Evolutionary conservation across 2,113 vertebrate genomes (phyloP), one percentile per base, ranked within the genome.

Genomic region (Antigone vipio): DNA sequence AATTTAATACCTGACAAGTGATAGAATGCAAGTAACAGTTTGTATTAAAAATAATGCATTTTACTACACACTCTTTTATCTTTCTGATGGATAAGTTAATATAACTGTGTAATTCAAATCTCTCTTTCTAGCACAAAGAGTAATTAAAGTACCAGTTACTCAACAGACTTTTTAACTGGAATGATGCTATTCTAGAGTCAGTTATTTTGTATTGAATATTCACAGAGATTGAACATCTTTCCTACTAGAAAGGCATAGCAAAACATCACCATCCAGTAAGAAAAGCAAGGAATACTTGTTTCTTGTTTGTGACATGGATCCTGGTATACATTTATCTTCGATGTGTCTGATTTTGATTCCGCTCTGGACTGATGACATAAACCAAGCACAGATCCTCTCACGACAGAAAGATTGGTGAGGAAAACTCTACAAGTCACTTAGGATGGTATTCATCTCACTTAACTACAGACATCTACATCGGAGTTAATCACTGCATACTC

Each of bases 361-460:
- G 13, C 49, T 79, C 29, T 38, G 40, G 38, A 52, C 30, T 87
- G 68, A 68, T 35, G 69, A 44, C 23, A 87, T 73, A 92, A 93
- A 87, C 24, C 64, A 89, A 73, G 27, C 14, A 84, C 29, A 92
- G 60, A 87, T 45, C 59, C 22, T 79, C n/a, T 90, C 64, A 78
- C 2, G 5, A 75, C 56, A 68, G 58, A 72, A 94, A 86, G 73
- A 75, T 20, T 89, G 66, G 83, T 93, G 85, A 81, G 49, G 34
- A 89, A 93, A 87, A 78, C 76, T 84, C 64, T 73, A 78, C 76
- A 90, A 88, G 56, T 88, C 88, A 74, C 76, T 92, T 84, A 92
- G 60, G 60, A 81, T 52, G 60, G 14, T 78, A 95, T 96, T 95
- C 84, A 89, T 95, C 96, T 96, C 95, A 94, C 91, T 95, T 96